Evolutionary conservation across 2,113 vertebrate species (phyloP).

Genomic region (Sinocyclocheilus anophthalmus): DNA sequence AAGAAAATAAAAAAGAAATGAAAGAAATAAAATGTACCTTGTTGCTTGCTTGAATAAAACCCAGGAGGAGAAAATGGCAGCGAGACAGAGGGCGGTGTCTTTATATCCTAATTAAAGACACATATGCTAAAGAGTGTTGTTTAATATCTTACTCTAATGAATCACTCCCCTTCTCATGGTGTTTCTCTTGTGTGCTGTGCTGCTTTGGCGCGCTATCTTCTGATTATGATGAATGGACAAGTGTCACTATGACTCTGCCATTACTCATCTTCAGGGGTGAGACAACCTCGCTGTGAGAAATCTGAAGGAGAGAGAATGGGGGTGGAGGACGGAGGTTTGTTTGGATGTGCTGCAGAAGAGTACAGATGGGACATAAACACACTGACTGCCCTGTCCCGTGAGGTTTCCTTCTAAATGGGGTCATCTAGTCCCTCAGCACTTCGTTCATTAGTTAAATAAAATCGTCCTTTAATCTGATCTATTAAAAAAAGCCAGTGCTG

Average conservation of each 20-base stretch:
- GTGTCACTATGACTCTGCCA: slow-evolving; percentile 52
- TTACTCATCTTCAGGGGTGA: slow-evolving; percentile 62
- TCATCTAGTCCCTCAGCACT: slow-evolving; percentile 25
- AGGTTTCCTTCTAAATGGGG: slow-evolving; percentile 34
- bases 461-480: slow-evolving; percentile 43
- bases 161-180: slow-evolving; percentile 55
- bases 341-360: slow-evolving; percentile 28
- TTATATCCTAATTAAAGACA: slow-evolving; percentile 74
- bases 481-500: slow-evolving; percentile 38
- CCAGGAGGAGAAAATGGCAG: slow-evolving; percentile 52
- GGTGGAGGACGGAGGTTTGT: slow-evolving; percentile 42
- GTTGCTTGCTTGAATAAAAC: background rate
- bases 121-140: slow-evolving; percentile 71
- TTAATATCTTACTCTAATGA: slow-evolving; percentile 68
- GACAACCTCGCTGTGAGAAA: slow-evolving; percentile 29
- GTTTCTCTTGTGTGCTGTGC: slow-evolving; percentile 38
- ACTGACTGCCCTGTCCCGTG: slow-evolving; percentile 3
- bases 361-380: background rate
- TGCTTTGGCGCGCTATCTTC: slow-evolving; percentile 23
- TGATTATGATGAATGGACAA: slow-evolving; percentile 60
- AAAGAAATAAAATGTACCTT: background rate
- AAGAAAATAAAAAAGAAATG: background rate
- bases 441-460: slow-evolving; percentile 48
- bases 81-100: slow-evolving; percentile 54
- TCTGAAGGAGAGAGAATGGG: slow-evolving; percentile 15